Percentiles rank a stretch among this genome's conserved stretches.
Conservation (phyloP, 2,888 invertebrate genomes). For the Diabrotica balteata region DNA sequence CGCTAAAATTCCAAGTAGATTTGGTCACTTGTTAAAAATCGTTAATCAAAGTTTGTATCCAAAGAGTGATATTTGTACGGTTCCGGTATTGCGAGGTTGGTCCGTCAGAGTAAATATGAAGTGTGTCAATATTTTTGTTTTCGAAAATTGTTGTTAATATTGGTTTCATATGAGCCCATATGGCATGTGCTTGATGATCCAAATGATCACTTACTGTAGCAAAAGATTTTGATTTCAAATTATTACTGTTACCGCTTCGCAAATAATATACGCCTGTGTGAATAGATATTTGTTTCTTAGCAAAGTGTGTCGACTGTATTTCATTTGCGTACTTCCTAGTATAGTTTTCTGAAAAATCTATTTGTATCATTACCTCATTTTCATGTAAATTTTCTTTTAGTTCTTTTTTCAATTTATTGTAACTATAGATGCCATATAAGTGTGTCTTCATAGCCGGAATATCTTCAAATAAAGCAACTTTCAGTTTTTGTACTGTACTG, state of each 20-base stretch:
- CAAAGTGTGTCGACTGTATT: slow-evolving; percentile 18
- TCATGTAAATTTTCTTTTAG: slow-evolving; percentile 16
- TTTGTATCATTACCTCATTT: slow-evolving; percentile 16
- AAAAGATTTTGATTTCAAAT: slow-evolving; percentile 17
- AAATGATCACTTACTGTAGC: slow-evolving; percentile 23
- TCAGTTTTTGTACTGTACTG: slow-evolving; percentile 14
- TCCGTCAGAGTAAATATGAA: slow-evolving; percentile 25
- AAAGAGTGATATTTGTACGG: slow-evolving; percentile 19
- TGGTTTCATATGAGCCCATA: slow-evolving; percentile 20
- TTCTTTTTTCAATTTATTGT: slow-evolving; percentile 15
- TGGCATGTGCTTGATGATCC: slow-evolving; percentile 11
- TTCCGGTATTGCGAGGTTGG: slow-evolving; percentile 13
- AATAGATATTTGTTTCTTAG: slow-evolving; percentile 11
- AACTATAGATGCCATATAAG: slow-evolving; percentile 13
- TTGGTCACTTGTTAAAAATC: slow-evolving; percentile 14
- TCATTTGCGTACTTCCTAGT: slow-evolving; percentile 7
- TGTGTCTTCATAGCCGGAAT: slow-evolving; percentile 24
- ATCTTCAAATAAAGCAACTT: slow-evolving; percentile 10
- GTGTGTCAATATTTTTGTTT: slow-evolving; percentile 18
- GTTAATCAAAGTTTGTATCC: slow-evolving; percentile 22
- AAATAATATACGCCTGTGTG: slow-evolving; percentile 19
- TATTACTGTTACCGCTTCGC: slow-evolving; percentile 5
- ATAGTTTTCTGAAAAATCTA: slow-evolving; percentile 23
- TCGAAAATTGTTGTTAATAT: slow-evolving; percentile 11
- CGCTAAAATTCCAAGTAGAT: slow-evolving; percentile 50